These are phyloP conservation scores for Agrilus biguttatus DNA, from an alignment of 2,888 invertebrate genomes.

Conservation along the genomic window DNA sequence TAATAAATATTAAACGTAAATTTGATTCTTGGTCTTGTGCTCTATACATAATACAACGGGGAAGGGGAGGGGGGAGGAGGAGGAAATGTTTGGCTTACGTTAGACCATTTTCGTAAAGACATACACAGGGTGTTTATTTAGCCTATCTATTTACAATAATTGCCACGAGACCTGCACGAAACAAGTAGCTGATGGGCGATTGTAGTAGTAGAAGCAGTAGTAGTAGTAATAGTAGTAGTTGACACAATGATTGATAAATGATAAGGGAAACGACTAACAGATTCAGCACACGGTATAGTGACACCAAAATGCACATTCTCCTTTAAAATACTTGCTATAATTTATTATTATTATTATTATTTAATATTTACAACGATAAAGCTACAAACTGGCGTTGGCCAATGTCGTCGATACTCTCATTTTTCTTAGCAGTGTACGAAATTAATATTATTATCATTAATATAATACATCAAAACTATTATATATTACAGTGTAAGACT, in stretches of 20 bases:
- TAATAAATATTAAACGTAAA: no score
- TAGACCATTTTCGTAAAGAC: no score
- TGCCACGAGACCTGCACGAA: no score
- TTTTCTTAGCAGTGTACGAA: conserved; percentile 24
- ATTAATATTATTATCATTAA: conserved; percentile 21
- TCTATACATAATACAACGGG: no score
- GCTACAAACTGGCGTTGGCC: conserved; percentile 31
- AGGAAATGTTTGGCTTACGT: no score
- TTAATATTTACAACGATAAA: conserved; percentile 22
- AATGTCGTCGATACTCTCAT: conserved; percentile 20
- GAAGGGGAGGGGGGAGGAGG: no score
- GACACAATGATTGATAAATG: conserved; percentile 3
- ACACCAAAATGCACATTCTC: conserved; percentile 17
- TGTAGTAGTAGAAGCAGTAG: no score
- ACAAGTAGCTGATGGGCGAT: no score
- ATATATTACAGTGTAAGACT: conserved; percentile 5
- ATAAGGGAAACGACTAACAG: conserved; percentile 29
- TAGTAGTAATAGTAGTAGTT: no score
- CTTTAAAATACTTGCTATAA: background rate
- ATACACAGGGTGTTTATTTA: no score
- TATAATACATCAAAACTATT: conserved; percentile 15
- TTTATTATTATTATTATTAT: conserved; percentile 9
- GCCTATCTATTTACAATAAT: no score
- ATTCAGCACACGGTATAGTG: conserved; percentile 27
- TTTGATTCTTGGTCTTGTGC: no score